Conservation (phyloP, 2,113 vertebrate genomes). For the Martes martes region DNA sequence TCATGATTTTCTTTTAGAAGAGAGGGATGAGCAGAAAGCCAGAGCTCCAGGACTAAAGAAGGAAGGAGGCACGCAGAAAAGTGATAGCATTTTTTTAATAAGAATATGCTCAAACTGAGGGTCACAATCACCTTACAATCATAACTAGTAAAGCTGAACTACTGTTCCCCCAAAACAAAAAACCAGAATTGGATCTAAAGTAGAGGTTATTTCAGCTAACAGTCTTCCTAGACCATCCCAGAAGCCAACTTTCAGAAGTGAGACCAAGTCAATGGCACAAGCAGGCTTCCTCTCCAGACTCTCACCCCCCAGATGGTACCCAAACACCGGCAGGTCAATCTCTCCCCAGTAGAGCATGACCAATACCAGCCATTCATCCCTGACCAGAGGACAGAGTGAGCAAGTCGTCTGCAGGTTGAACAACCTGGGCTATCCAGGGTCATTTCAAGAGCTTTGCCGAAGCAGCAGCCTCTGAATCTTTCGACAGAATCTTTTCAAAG, state of each 20-base stretch:
- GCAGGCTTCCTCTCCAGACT: background rate
- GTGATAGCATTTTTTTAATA: background rate
- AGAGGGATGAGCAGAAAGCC: background rate
- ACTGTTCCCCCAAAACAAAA: background rate
- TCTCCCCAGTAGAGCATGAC: background rate
- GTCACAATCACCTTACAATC: background rate
- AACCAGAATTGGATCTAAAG: background rate
- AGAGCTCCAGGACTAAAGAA: background rate
- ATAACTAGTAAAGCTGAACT: background rate
- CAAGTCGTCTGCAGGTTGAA: background rate
- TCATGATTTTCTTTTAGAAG: slow-evolving; percentile 30
- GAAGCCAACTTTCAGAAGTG: background rate
- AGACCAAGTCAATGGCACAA: background rate
- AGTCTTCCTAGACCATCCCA: background rate
- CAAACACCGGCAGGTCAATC: background rate
- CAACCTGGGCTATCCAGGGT: background rate
- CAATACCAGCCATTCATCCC: background rate
- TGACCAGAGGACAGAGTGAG: background rate
- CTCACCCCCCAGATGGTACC: background rate
- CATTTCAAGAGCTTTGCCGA: background rate
- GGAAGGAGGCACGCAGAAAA: background rate
- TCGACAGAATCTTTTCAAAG: background rate
- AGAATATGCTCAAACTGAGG: background rate
- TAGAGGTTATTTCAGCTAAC: background rate
- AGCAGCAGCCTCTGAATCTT: background rate